Percentiles rank a stretch among this genome's conserved stretches.
These are phyloP conservation scores for Atta colombica DNA, from an alignment of 1,140 invertebrate genomes.

Conservation along the genomic window DNA sequence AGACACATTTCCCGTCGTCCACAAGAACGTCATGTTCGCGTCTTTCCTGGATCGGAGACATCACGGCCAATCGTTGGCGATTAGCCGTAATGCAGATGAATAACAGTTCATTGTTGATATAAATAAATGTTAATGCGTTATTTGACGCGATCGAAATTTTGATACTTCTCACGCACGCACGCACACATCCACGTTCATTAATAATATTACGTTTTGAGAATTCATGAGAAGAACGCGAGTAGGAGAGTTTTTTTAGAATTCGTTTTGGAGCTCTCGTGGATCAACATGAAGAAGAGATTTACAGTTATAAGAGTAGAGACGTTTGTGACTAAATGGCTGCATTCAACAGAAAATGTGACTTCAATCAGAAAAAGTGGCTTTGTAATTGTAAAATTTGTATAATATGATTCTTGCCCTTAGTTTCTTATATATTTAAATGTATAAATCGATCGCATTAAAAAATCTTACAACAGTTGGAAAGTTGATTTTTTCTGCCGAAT, in stretches of 20 bases:
- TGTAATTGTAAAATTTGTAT: no score
- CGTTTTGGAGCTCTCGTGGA: neutral
- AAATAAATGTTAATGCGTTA: constrained; percentile 36
- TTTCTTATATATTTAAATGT: no score
- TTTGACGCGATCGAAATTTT: constrained; percentile 25
- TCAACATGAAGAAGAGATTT: neutral
- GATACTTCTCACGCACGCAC: neutral
- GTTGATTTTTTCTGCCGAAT: no score
- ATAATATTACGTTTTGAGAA: neutral
- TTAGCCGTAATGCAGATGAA: constrained; percentile 57
- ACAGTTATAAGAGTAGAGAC: neutral
- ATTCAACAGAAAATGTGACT: no score
- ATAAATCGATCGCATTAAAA: no score
- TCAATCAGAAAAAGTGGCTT: no score
- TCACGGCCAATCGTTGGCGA: constrained; percentile 74
- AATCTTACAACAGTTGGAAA: no score
- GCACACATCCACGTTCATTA: neutral
- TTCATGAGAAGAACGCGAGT: neutral
- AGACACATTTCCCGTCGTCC: constrained; percentile 72
- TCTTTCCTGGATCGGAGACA: constrained; percentile 60
- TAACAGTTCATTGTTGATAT: constrained; percentile 32
- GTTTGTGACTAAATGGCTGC: neutral
- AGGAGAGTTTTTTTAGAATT: neutral
- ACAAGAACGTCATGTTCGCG: constrained; percentile 21
- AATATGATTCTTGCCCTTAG: no score